Evolutionary conservation across 2,113 vertebrate genomes (phyloP), one percentile per base, ranked within the genome.

Genomic region (Rhineura floridana): DNA sequence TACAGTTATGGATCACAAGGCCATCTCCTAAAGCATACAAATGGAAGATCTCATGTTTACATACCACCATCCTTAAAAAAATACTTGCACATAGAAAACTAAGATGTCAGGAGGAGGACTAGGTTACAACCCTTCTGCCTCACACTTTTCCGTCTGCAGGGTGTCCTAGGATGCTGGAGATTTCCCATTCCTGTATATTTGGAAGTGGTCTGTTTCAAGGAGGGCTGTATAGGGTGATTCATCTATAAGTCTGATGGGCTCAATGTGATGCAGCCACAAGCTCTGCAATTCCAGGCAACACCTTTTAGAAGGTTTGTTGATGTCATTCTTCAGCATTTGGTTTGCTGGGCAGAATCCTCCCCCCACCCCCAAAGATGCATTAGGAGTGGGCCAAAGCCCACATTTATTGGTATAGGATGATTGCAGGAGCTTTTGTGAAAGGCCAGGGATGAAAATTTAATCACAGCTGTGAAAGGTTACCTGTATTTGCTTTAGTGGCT

Each of bases 361-460:
- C 44, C 28, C 65, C 6, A 59, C 28, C 44, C 4, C 23, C 36
- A 5, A 9, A 83, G 44, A 50, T 39, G n/a, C 46, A 46, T 30
- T 42, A 65, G 15, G 70, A 67, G 23, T 25, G 15, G 72, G 39
- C 62, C 73, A 52, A 52, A 67, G 62, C 28, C 36, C 28, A 12
- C 75, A 55, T 86, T 42, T 78, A 25, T 83, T 69, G 87, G 48
- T 42, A n/a, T 10, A 44, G 36, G 73, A 55, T 70, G 87, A 69
- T 84, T 78, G 25, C 17, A n/a, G 76, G 70, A 52, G 55, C 69
- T 80, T 73, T 76, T 55, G 88, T 85, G 80, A 78, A 65, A 93
- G n/a, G 17, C 17, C 6, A 21, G 30, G 23, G 21, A 21, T 84
- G 23, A 87, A 78, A 85, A 44, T 48, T 1, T 2, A 11, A 33